Evolutionary conservation across 2,113 vertebrate genomes (phyloP).

Genomic region (Actenoides lindsayi): DNA sequence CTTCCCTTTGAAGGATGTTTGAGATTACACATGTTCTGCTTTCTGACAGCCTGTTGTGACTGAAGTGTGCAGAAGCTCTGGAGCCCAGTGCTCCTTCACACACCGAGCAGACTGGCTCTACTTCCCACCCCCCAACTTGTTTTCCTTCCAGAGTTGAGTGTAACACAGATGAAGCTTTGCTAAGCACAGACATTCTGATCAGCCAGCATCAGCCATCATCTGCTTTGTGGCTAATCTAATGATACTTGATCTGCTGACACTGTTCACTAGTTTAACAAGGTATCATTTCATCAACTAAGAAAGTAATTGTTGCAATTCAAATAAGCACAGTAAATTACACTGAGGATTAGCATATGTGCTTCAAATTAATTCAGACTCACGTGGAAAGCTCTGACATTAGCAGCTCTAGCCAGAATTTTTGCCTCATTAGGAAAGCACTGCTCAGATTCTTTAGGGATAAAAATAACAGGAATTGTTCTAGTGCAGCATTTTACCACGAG

Average conservation of each 20-base stretch:
- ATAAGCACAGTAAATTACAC: constrained; percentile 20
- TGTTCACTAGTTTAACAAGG: constrained; percentile 31
- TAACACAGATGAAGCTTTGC: background rate
- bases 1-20: background rate
- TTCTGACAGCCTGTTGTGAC: background rate
- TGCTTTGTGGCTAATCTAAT: constrained; percentile 21
- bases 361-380: background rate
- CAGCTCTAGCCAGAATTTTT: background rate
- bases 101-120: rapidly evolving
- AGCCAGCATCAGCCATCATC: background rate
- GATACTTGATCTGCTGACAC: constrained; percentile 39
- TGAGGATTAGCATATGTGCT: background rate
- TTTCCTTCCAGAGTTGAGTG: background rate
- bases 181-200: background rate
- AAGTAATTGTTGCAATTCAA: constrained; percentile 44
- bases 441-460: background rate
- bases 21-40: background rate
- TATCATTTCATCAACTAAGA: constrained; percentile 29
- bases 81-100: background rate
- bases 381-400: background rate
- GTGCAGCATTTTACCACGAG: background rate
- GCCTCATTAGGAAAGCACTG: background rate
- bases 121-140: background rate
- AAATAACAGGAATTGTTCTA: background rate
- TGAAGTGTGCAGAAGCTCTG: background rate